These are phyloP conservation scores for Myripristis jacobus DNA, from an alignment of 2,797 vertebrate genomes.

Conservation along the genomic window DNA sequence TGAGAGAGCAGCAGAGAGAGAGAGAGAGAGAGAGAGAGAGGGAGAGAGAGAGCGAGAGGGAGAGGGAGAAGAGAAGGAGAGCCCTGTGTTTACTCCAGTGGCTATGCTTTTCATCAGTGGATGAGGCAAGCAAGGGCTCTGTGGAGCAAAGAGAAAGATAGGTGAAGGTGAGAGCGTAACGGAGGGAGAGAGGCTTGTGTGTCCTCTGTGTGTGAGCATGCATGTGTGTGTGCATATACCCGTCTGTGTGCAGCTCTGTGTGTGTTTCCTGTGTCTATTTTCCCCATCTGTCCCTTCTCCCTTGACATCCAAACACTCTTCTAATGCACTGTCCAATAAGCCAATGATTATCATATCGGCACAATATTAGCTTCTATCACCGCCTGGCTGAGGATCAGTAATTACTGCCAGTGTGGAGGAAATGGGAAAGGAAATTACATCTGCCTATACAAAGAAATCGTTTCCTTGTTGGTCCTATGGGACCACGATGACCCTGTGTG, in stretches of 20 bases:
- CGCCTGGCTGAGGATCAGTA: slow-evolving; percentile 71
- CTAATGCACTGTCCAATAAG: slow-evolving; percentile 73
- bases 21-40: slow-evolving; percentile 9
- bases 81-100: slow-evolving; percentile 27
- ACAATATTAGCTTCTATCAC: slow-evolving; percentile 76
- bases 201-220: slow-evolving; percentile 23
- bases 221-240: slow-evolving; percentile 5
- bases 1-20: too few relatives aligned
- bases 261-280: slow-evolving; percentile 54
- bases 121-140: not conserved
- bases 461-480: slow-evolving; percentile 75
- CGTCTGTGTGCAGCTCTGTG: slow-evolving; percentile 43
- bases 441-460: slow-evolving; percentile 71
- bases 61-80: too few relatives aligned
- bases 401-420: slow-evolving; percentile 74
- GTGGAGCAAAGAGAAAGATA: slow-evolving; percentile 1
- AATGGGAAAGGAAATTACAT: slow-evolving; percentile 81
- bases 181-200: not conserved
- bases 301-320: slow-evolving; percentile 69
- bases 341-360: slow-evolving; percentile 77
- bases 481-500: slow-evolving; percentile 61
- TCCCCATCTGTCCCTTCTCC: slow-evolving; percentile 72
- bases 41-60: slow-evolving; percentile 18
- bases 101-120: slow-evolving; percentile 20
- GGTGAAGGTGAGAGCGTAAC: slow-evolving; percentile 4